Percentiles rank a stretch among this genome's conserved stretches.
Conservation (phyloP, 2,113 vertebrate genomes). For the Chionomys nivalis region DNA sequence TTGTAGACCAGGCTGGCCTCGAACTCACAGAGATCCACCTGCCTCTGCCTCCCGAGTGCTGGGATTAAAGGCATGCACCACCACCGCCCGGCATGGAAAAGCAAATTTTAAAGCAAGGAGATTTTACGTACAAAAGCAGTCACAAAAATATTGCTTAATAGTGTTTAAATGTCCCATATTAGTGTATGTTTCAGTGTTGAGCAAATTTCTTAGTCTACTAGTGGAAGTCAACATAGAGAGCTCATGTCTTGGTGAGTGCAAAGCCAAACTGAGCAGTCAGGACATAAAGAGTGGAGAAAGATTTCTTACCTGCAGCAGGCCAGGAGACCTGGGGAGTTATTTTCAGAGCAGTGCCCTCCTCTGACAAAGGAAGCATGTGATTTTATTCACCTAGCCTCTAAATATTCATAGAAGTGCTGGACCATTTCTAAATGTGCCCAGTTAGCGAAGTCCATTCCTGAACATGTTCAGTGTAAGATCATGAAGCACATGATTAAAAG, state of each 20-base stretch:
- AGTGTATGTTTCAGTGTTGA: slow-evolving; percentile 29
- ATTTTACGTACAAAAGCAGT: neutral
- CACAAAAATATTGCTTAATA: neutral
- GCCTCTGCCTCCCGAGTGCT: too few species aligned
- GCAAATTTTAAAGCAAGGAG: neutral
- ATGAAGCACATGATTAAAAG: neutral
- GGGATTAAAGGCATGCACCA: too few species aligned
- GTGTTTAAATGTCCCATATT: slow-evolving; percentile 21
- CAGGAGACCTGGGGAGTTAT: neutral
- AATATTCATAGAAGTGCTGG: neutral
- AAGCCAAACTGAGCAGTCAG: neutral
- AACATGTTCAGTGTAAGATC: neutral
- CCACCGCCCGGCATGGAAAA: neutral
- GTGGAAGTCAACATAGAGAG: neutral
- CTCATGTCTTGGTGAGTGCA: neutral
- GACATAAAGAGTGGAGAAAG: neutral
- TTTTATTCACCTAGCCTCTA: neutral
- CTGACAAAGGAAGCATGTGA: neutral
- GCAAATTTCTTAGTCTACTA: neutral
- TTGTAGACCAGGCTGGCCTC: too few species aligned
- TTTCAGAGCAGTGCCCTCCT: neutral
- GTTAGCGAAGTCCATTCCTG: neutral
- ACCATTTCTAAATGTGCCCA: neutral
- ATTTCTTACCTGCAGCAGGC: neutral
- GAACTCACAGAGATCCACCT: too few species aligned